Conservation (phyloP, 2,113 vertebrate species). For the Osmerus eperlanus region DNA sequence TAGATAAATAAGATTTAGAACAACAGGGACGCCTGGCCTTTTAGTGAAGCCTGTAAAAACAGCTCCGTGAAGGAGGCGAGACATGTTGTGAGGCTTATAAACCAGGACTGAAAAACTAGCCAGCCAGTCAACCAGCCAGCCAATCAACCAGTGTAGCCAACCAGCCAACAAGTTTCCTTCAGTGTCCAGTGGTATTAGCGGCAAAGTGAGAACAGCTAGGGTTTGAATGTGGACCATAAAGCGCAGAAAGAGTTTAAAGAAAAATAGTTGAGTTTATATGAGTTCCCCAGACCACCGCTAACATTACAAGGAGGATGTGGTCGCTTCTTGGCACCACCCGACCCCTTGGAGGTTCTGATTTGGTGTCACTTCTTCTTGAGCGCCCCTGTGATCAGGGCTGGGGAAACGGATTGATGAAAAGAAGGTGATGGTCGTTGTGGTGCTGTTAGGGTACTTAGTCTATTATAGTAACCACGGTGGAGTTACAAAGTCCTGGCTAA, state of each 20-base stretch:
- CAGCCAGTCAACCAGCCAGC: too few relatives aligned
- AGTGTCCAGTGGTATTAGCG: too few relatives aligned
- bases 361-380: conserved; percentile 32
- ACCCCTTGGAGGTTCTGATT: conserved; percentile 18
- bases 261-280: too few relatives aligned
- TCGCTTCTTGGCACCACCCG: background rate
- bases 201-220: too few relatives aligned
- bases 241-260: too few relatives aligned
- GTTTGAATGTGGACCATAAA: too few relatives aligned
- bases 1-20: conserved; percentile 11
- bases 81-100: conserved; percentile 31
- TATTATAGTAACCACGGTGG: conserved; percentile 34
- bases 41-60: conserved; percentile 5
- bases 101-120: conserved; percentile 21
- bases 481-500: conserved; percentile 28
- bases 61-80: conserved; percentile 8
- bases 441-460: conserved; percentile 9
- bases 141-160: too few relatives aligned
- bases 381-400: conserved; percentile 19
- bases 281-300: background rate
- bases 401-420: conserved; percentile 5
- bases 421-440: conserved; percentile 11
- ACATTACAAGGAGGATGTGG: conserved; percentile 35
- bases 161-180: too few relatives aligned
- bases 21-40: conserved; percentile 11